A percentile compares a stretch with the other conserved stretches of the same genome.
phyloP scores from a whole-genome alignment of 2,113 vertebrate species.

The Chaenogobius annularis region DNA sequence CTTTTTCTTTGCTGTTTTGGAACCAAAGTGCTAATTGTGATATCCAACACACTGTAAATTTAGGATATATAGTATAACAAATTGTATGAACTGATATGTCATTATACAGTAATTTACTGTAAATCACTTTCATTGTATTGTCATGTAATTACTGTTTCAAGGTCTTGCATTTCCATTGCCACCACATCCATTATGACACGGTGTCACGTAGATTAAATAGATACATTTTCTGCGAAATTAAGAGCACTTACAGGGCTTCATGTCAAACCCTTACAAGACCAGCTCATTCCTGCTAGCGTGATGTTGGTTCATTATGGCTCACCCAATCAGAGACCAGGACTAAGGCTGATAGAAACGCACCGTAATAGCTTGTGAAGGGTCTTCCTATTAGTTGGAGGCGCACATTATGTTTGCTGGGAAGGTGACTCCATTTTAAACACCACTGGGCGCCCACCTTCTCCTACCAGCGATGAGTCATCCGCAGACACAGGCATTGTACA shows the following conservation, averaged over 20 bases:
- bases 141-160: background rate
- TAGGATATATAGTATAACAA: too few relatives aligned
- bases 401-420: conserved; percentile 52
- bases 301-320: conserved; percentile 45
- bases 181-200: conserved; percentile 15
- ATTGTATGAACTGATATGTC: background rate
- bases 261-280: conserved; percentile 40
- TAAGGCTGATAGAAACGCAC: conserved; percentile 33
- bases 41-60: background rate
- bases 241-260: conserved; percentile 24
- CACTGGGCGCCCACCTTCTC: conserved; percentile 20
- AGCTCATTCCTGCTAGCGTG: conserved; percentile 51
- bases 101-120: background rate
- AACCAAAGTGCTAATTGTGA: background rate
- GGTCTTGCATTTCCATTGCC: background rate
- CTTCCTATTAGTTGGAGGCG: conserved; percentile 44
- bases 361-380: conserved; percentile 59
- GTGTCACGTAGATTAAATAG: conserved; percentile 24
- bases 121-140: background rate
- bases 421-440: conserved; percentile 55
- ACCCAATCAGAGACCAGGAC: conserved; percentile 28
- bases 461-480: conserved; percentile 43
- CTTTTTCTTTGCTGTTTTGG: background rate
- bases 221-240: conserved; percentile 30
- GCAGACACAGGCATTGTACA: background rate